Evolutionary conservation across 2,888 invertebrate genomes (phyloP), one percentile per base, ranked within the genome.

Genomic region (Caenorhabditis sp.): DNA sequence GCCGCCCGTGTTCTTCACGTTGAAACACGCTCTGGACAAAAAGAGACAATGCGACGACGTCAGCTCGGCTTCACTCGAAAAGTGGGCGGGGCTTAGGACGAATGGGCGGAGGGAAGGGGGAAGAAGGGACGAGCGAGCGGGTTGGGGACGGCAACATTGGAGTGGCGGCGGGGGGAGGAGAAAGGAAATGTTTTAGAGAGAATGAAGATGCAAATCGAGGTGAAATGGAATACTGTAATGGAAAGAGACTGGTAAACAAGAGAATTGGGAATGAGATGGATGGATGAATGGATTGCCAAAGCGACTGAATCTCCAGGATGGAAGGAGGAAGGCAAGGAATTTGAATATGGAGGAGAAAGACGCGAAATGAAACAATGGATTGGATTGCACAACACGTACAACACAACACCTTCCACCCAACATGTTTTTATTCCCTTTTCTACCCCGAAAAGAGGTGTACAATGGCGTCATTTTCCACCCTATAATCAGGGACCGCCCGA

Each of bases 221-320:
- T 40, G 40, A 15, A 61, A n/a, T 20, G n/a, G n/a, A n/a, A 2
- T 35, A 26, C 55, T 60, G 74, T 18, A 56, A 50, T 24, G 24
- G 53, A 22, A 28, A 20, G 32, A n/a, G n/a, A n/a, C n/a, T n/a
- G n/a, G 50, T 50, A 71, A 68, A 74, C 62, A 68, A 69, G 47
- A 26, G 64, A 67, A 76, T 64, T 44, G 20, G 44, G 22, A 60
- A 67, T 69, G 55, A 69, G 67, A 56, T 35, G 40, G 37, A 40
- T 40, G 64, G 35, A 47, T 51, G 60, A 47, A 60, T 53, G 18
- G 58, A 26, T 40, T 47, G 53, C n/a, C 47, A n/a, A 3, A 50
- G 18, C 15, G 50, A 51, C 55, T 55, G n/a, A n/a, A n/a, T n/a
- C n/a, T n/a, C 18, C 18, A 2, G 28, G 56, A 32, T 40, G 11